Conservation (phyloP, 2,113 vertebrate species). For the Oxyura jamaicensis region DNA sequence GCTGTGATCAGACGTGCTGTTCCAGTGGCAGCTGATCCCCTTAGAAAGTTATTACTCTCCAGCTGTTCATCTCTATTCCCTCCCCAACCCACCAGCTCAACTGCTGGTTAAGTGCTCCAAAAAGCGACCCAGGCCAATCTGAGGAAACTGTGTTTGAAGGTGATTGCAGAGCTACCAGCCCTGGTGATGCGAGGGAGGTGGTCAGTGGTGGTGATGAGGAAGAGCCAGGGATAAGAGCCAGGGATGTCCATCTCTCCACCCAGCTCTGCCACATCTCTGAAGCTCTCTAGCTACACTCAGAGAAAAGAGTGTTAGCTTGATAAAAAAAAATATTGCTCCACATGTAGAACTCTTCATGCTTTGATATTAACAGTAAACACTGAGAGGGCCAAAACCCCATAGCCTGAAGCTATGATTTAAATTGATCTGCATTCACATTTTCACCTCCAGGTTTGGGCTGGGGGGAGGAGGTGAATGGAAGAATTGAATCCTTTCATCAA, state of each 20-base stretch:
- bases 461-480: background rate
- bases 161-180: background rate
- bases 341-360: constrained; percentile 22
- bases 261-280: background rate
- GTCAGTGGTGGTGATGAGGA: background rate
- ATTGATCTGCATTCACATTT: constrained; percentile 34
- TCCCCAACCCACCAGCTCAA: background rate
- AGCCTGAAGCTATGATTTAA: constrained; percentile 47
- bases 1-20: constrained; percentile 5
- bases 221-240: background rate
- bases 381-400: background rate
- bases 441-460: background rate
- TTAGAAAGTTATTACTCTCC: constrained; percentile 47
- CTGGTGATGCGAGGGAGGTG: background rate
- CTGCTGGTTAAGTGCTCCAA: background rate
- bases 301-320: background rate
- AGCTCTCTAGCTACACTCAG: background rate
- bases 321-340: background rate
- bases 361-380: constrained; percentile 52
- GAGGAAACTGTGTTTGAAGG: background rate
- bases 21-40: constrained; percentile 3
- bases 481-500: background rate
- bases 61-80: constrained; percentile 27
- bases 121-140: background rate
- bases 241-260: background rate